These are phyloP conservation scores for Cantharis rustica DNA, from an alignment of 2,888 invertebrate species.

Conservation along the genomic window DNA sequence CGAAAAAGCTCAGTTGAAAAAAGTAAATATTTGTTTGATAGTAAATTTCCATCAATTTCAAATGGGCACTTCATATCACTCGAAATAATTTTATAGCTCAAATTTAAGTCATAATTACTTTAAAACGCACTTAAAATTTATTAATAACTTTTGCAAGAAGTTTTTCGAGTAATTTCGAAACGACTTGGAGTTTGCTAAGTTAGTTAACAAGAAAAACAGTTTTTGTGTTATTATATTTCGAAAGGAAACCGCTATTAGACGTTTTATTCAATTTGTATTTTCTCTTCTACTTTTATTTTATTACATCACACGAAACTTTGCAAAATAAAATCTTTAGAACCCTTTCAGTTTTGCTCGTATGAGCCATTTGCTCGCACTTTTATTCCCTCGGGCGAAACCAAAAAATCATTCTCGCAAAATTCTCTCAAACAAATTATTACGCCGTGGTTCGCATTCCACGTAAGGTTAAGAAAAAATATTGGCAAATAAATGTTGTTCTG, in stretches of 20 bases:
- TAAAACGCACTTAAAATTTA: background rate
- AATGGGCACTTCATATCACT: background rate
- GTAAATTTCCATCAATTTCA: background rate
- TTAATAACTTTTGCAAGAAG: background rate
- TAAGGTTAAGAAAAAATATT: too few relatives aligned
- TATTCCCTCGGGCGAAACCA: background rate
- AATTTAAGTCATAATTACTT: background rate
- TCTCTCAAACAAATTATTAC: background rate
- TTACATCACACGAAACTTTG: background rate
- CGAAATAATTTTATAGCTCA: background rate
- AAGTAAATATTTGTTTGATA: background rate
- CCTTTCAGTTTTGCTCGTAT: background rate
- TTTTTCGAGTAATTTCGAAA: background rate
- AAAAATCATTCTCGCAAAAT: background rate
- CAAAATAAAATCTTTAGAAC: background rate
- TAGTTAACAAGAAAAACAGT: background rate
- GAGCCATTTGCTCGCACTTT: background rate
- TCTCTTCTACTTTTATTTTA: background rate
- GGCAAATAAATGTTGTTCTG: conserved; percentile 18
- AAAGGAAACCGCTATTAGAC: background rate
- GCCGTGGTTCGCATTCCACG: too few relatives aligned
- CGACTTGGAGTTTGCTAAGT: background rate
- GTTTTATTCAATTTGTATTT: background rate
- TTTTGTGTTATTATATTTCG: background rate
- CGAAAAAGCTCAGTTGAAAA: background rate